Percentiles rank a stretch among this genome's conserved stretches.
phyloP scores from a whole-genome alignment of 2,888 invertebrate genomes.

The Sinotaia quadrata region DNA sequence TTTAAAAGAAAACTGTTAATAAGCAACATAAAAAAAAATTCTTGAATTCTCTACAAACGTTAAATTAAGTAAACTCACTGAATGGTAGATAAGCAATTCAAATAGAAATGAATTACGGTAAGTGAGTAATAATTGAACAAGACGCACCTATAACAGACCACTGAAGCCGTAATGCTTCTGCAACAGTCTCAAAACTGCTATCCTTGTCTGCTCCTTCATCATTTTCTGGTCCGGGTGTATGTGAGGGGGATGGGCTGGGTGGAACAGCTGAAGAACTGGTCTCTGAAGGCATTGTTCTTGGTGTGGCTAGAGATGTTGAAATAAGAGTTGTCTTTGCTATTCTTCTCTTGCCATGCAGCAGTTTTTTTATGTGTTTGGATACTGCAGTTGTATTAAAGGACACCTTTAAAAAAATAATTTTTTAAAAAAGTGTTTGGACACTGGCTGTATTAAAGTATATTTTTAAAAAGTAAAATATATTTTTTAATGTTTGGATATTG shows the following conservation, averaged over 20 bases:
- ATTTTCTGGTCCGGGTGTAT: background rate
- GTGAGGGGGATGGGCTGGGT: constrained; percentile 8
- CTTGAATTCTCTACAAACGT: no score
- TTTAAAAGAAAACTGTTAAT: no score
- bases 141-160: constrained; percentile 71
- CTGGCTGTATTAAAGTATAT: no score
- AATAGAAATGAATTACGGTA: no score
- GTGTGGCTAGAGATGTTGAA: constrained; percentile 36
- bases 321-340: constrained; percentile 38
- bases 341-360: constrained; percentile 26
- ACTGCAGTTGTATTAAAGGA: constrained; percentile 57
- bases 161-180: constrained; percentile 71
- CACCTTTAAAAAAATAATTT: constrained; percentile 40
- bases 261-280: background rate
- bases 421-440: constrained; percentile 17
- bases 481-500: no score
- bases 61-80: no score
- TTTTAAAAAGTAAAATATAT: no score
- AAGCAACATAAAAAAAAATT: no score
- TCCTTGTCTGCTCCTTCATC: constrained; percentile 37
- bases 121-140: background rate
- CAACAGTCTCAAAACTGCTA: constrained; percentile 68
- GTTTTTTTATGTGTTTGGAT: constrained; percentile 30
- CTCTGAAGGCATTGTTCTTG: constrained; percentile 32
- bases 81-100: no score